Base-by-base conservation (phyloP, 1,140 invertebrate genomes). In the Dysdera silvatica region DNA sequence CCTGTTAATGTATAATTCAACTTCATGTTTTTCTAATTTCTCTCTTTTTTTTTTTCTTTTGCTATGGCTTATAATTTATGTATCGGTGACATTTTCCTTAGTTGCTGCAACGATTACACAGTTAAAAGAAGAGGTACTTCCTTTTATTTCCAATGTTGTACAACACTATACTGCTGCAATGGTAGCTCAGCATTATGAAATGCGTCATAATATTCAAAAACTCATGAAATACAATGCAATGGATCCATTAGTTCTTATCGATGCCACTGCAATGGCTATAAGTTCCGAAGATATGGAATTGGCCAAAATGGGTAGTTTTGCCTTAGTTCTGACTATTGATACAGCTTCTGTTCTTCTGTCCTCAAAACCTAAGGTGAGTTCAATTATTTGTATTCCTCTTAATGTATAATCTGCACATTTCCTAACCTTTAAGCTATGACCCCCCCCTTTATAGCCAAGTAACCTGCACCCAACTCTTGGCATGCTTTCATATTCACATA, bases 211-310 rank as follows among this genome's bases (percentile, higher is more conserved):
- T n/a, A 49, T 16, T n/a, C 41, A 59, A 10, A 51, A 51, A 12
- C 61, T 66, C 20, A 31, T 65, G 16, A 72, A 66, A 29, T 56
- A 66, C 6, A 83, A 85, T 67, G 87, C 87, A 20, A 86, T 96
- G 73, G 94, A 98, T 80, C 89, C 94, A 0, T 77, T 95, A 51
- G 91, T 98, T 0, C 71, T 98, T 4, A 86, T 98, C 16, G 95
- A 98, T 75, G 91, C 95, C 0, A 80, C 98, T 18, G 86, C 90
- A 2, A 83, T 86, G 0, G 90, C 97, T 40, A 94, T 98, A 87
- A 93, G 91, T 0, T 91, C 95, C 71, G 95, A 98, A 75, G 95
- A 98, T 72, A 95, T 95, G 68, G 94, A 98, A 75, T 76, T 98
- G 0, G 95, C 91, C 71, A 95, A 94, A 75, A 88, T 91, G 0